Base-by-base conservation (phyloP, 2,888 invertebrate genomes). In the Trachelus iudaicus region DNA sequence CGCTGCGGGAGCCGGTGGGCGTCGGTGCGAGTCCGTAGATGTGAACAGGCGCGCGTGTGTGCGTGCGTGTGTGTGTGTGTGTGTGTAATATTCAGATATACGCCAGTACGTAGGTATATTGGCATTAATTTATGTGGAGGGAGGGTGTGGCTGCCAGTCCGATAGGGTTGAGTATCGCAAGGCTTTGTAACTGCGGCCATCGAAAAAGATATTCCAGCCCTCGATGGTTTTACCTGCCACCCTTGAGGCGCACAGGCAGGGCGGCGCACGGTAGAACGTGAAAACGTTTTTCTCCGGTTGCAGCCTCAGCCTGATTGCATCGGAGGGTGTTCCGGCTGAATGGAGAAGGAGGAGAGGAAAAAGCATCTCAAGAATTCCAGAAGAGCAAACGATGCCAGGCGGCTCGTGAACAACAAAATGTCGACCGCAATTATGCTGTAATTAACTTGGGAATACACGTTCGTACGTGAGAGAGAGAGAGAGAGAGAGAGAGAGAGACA, bases 371-470 rank as follows among this genome's bases (percentile, higher is more conserved):
- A 75, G 56, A 40, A 35, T 75, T 35, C 75, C 37, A 56, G 37
- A 34, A 83, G 34, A 30, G 69, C 69, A 69, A n/a, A 30, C 69
- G 69, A 31, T 30, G 69, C 30, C 12, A 69, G 69, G 31, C 31
- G 69, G 78, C 80, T 77, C 81, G 82, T 81, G 83, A 90, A 88
- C 88, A 89, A 89, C 89, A 89, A 90, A 91, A 91, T 89, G 88
- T 88, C 88, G 89, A 90, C 90, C 89, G 87, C 90, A 91, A 91
- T 91, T 91, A 91, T 91, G 89, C 87, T 86, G 90, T 91, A 90
- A 91, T 91, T 91, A 91, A 90, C 89, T 91, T 85, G 90, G 87
- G 84, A 89, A 85, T 85, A 85, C 82, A 83, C 80, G 83, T 77
- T 79, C 73, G 76, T 76, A 40, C 35, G 76, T 33, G 69, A 33